Conservation (phyloP, 2,888 invertebrate genomes). For the Amphipoea oculea region DNA sequence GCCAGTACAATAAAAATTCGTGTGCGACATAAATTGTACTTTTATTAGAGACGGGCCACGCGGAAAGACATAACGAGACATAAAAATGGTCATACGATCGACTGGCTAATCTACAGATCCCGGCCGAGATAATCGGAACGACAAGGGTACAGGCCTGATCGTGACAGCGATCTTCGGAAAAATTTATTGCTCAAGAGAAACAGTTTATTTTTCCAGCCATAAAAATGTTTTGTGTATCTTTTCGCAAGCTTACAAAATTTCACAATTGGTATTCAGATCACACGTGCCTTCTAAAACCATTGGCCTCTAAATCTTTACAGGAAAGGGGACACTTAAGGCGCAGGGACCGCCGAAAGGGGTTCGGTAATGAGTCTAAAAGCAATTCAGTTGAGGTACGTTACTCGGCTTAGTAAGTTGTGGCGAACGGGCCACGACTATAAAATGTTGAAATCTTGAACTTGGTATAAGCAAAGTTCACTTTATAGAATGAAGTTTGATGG, state of each 20-base stretch:
- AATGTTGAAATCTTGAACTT: conserved; percentile 48
- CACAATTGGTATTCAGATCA: conserved; percentile 64
- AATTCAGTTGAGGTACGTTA: conserved; percentile 66
- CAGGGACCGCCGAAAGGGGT: conserved; percentile 59
- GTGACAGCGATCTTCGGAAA: conserved; percentile 70
- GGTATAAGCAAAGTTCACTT: conserved; percentile 32
- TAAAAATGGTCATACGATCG: conserved; percentile 71
- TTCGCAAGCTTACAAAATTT: conserved; percentile 42
- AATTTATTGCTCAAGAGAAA: conserved; percentile 64
- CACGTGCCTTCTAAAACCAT: conserved; percentile 61
- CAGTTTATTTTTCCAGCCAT: conserved; percentile 46
- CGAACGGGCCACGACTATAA: conserved; percentile 49
- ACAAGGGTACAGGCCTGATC: conserved; percentile 70
- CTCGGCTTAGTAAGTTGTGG: conserved; percentile 63
- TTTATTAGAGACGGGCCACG: conserved; percentile 64
- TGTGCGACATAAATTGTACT: conserved; percentile 65
- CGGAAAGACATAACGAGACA: conserved; percentile 65
- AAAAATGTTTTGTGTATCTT: conserved; percentile 56
- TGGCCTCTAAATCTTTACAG: conserved; percentile 64
- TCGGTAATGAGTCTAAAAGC: conserved; percentile 69
- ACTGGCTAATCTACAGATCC: conserved; percentile 71
- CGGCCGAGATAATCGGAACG: conserved; percentile 67
- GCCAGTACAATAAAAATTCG: conserved; percentile 53
- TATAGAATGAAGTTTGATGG: conserved; percentile 28
- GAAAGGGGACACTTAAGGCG: conserved; percentile 58